These are phyloP conservation scores for Heloderma charlesbogerti DNA, from an alignment of 2,113 vertebrate genomes.

Conservation along the genomic window DNA sequence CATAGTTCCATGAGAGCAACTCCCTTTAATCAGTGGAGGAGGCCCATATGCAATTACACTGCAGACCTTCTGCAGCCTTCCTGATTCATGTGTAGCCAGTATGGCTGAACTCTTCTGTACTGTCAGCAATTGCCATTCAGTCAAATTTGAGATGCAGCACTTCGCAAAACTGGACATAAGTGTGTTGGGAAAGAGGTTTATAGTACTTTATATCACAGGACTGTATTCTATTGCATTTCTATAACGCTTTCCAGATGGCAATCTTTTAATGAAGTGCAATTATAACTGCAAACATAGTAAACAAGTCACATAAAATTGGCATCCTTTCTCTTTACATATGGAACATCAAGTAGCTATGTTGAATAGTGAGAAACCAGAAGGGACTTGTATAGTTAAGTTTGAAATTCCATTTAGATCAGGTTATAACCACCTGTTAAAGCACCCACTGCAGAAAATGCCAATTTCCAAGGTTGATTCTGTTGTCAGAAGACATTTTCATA, in stretches of 20 bases:
- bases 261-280: slow-evolving; percentile 22
- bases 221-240: slow-evolving; percentile 34
- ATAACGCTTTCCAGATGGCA: slow-evolving; percentile 37
- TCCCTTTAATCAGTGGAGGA: no score
- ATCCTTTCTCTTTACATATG: background rate
- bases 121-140: slow-evolving; percentile 1
- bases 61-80: no score
- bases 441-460: background rate
- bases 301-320: background rate
- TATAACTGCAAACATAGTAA: slow-evolving; percentile 44
- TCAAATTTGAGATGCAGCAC: slow-evolving; percentile 28
- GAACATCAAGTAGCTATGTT: background rate
- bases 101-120: no score
- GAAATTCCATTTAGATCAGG: background rate
- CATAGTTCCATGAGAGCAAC: no score
- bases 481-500: background rate
- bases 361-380: background rate
- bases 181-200: slow-evolving; percentile 44
- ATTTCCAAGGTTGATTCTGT: background rate
- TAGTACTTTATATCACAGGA: slow-evolving; percentile 34
- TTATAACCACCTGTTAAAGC: background rate
- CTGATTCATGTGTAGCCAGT: no score
- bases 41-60: no score
- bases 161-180: slow-evolving; percentile 34
- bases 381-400: background rate